Evolutionary conservation across 2,888 invertebrate genomes (phyloP).

Genomic region (Drosophila nigricruria): DNA sequence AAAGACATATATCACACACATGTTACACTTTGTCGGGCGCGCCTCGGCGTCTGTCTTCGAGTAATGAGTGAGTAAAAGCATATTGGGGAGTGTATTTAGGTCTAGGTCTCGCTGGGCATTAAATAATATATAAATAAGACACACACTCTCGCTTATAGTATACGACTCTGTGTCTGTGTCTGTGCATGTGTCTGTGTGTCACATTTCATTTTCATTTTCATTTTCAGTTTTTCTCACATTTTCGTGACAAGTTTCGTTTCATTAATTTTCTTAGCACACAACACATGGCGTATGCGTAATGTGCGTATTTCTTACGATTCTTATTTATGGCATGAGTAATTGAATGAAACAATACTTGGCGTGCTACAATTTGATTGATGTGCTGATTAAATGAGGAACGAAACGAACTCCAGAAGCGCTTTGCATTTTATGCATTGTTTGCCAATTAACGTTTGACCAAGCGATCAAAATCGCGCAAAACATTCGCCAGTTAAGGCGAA

Average conservation of each 20-base stretch:
- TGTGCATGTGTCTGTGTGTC: slow-evolving; percentile 32
- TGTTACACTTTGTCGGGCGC: slow-evolving; percentile 36
- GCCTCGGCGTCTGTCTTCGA: slow-evolving; percentile 53
- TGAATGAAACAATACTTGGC: slow-evolving; percentile 41
- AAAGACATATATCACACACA: slow-evolving; percentile 28
- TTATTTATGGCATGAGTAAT: slow-evolving; percentile 63
- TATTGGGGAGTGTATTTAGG: slow-evolving; percentile 45
- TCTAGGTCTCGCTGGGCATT: slow-evolving; percentile 56
- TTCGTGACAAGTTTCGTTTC: slow-evolving; percentile 52
- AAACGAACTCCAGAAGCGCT: slow-evolving; percentile 47
- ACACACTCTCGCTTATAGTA: neutral
- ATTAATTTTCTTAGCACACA: slow-evolving; percentile 34
- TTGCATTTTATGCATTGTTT: slow-evolving; percentile 66
- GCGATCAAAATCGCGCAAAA: slow-evolving; percentile 65
- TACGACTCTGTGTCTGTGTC: too few species aligned
- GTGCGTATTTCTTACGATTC: slow-evolving; percentile 22
- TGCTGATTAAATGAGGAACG: slow-evolving; percentile 48
- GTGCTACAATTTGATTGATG: slow-evolving; percentile 55
- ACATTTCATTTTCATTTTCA: slow-evolving; percentile 54
- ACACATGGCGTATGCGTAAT: slow-evolving; percentile 56
- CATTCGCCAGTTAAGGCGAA: slow-evolving; percentile 37
- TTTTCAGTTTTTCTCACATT: slow-evolving; percentile 25
- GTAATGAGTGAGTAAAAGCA: slow-evolving; percentile 36
- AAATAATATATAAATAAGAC: slow-evolving; percentile 31
- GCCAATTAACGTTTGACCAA: slow-evolving; percentile 69